Evolutionary conservation across 2,797 vertebrate genomes (phyloP).

Genomic region (Sphenopsis melanotis): DNA sequence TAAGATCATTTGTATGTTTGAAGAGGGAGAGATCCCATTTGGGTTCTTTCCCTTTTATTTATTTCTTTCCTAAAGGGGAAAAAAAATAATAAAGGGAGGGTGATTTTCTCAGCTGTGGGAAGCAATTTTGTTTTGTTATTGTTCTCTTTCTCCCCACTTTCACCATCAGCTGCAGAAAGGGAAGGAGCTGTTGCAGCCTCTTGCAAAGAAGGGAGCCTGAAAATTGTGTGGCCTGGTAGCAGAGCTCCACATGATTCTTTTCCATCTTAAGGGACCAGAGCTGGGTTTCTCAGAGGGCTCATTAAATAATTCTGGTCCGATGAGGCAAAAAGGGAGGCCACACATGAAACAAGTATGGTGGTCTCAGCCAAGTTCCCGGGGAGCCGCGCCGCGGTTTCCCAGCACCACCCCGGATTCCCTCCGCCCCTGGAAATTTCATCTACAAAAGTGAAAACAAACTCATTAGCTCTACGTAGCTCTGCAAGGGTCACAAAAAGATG

Average conservation of each 20-base stretch:
- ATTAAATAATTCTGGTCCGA: conserved; percentile 70
- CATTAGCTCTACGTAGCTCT: conserved; percentile 60
- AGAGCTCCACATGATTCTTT: conserved; percentile 35
- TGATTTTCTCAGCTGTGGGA: conserved; percentile 76
- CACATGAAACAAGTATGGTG: conserved; percentile 76
- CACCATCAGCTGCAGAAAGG: conserved; percentile 60
- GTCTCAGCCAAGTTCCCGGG: conserved; percentile 72
- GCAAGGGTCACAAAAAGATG: conserved; percentile 63
- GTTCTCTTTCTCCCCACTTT: conserved; percentile 64
- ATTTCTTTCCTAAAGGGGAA: conserved; percentile 76
- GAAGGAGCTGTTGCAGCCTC: conserved; percentile 36
- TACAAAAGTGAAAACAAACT: conserved; percentile 73
- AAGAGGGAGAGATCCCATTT: conserved; percentile 86
- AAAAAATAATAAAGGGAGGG: conserved; percentile 61
- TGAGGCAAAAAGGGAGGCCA: conserved; percentile 73
- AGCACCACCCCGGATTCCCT: conserved; percentile 70
- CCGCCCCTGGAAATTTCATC: conserved; percentile 64
- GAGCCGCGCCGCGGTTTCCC: conserved; percentile 51
- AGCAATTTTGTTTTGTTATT: conserved; percentile 56
- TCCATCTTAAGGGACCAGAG: conserved; percentile 63
- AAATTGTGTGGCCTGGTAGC: conserved; percentile 74
- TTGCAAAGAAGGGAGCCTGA: conserved; percentile 32
- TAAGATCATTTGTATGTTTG: conserved; percentile 92
- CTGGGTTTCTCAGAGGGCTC: conserved; percentile 68
- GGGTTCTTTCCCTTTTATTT: conserved; percentile 78